Evolutionary conservation across 1,140 invertebrate genomes (phyloP), one percentile per base, ranked within the genome.

Genomic region (Ectropis grisescens): DNA sequence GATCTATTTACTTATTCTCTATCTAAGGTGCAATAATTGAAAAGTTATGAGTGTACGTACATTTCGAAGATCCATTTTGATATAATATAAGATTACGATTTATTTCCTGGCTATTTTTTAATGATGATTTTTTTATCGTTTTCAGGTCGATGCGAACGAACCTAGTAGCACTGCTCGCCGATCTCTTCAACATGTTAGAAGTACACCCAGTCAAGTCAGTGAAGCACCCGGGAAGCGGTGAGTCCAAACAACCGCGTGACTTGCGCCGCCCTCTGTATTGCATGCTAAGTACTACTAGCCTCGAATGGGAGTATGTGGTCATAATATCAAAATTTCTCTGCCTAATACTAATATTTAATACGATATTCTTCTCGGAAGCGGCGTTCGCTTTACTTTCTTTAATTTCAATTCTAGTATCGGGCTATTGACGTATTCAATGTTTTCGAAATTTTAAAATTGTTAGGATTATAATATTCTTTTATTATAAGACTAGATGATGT

Each of bases 101-200:
- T n/a, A n/a, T n/a, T n/a, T n/a, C n/a, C n/a, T n/a, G n/a, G n/a
- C n/a, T n/a, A n/a, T n/a, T n/a, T n/a, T n/a, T n/a, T n/a, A n/a
- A n/a, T n/a, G n/a, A n/a, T n/a, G n/a, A n/a, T n/a, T n/a, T n/a
- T n/a, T n/a, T n/a, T n/a, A n/a, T n/a, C n/a, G n/a, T 19, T 68
- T 71, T 37, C 70, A 94, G 93, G 46, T 93, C 92, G 26, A 94
- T 97, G 90, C 92, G 91, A 61, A 90, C 94, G 61, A 99, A 98
- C 85, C 84, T 99, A 54, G 86, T 97, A 47, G 93, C 94, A 26
- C 93, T 99, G 83, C 83, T 99, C 45, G 95, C 97, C 35, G 97
- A 99, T 76, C 86, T 99, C 44, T 98, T 98, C 74, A 96, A 96
- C 68, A 87, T 96, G 41, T 87, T 98, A 65, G 97, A 99, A 85